These are phyloP conservation scores for Panzeria rudis DNA, from an alignment of 2,888 invertebrate species.

Conservation along the genomic window DNA sequence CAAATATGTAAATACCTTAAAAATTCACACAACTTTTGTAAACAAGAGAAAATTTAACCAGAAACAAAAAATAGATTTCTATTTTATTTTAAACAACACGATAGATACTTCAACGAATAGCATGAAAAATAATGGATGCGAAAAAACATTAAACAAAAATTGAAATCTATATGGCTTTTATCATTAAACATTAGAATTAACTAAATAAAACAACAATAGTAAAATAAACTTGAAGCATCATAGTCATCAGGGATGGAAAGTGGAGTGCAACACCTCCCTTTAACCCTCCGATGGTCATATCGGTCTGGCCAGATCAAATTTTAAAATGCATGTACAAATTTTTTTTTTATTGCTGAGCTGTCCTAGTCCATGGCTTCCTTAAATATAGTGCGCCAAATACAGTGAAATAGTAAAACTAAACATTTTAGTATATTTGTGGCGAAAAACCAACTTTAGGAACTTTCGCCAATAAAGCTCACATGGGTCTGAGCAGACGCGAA, in stretches of 20 bases:
- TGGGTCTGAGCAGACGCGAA: too few species aligned
- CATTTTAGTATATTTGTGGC: too few species aligned
- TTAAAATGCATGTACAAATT: too few species aligned
- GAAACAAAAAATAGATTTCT: neutral
- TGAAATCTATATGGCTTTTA: constrained; percentile 16
- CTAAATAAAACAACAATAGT: neutral
- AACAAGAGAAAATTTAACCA: constrained; percentile 16
- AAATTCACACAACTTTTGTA: constrained; percentile 15
- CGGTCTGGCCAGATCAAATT: too few species aligned
- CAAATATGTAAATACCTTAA: constrained; percentile 24
- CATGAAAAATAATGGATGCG: neutral
- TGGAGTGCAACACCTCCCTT: too few species aligned
- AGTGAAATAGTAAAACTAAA: too few species aligned
- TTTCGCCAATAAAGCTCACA: too few species aligned
- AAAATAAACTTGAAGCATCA: neutral
- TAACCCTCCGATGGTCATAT: too few species aligned
- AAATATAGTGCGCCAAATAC: too few species aligned
- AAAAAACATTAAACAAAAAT: constrained; percentile 13
- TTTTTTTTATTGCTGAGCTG: too few species aligned
- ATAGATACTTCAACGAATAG: neutral
- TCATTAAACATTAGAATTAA: neutral
- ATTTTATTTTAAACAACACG: neutral
- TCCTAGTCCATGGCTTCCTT: too few species aligned
- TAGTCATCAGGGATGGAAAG: neutral
- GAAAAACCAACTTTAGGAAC: too few species aligned